Evolutionary conservation across 2,113 vertebrate species (phyloP).

Genomic region (Neolamprologus devosi): DNA sequence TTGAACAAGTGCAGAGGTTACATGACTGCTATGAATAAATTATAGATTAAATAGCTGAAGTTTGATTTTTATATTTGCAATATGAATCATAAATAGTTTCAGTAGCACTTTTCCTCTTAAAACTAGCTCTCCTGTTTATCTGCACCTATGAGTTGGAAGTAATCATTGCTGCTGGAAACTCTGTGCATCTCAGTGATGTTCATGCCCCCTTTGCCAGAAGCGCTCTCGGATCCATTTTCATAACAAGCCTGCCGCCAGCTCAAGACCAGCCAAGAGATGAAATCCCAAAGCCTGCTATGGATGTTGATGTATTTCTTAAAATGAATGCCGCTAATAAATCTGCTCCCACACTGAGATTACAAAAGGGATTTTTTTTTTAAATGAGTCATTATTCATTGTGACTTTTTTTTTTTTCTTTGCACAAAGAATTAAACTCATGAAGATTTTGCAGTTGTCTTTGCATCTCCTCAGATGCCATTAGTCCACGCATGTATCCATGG

Average conservation of each 20-base stretch:
- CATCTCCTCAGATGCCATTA: neutral
- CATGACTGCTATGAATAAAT: neutral
- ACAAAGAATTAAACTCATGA: conserved; percentile 3
- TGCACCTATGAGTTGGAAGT: conserved; percentile 18
- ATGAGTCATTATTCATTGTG: neutral
- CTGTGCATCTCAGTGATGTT: conserved; percentile 26
- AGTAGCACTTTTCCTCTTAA: neutral
- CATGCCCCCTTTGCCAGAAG: conserved; percentile 43
- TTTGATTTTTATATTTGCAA: neutral
- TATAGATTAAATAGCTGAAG: neutral
- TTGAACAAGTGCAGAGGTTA: neutral
- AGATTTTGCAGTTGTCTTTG: conserved; percentile 6
- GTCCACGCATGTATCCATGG: neutral
- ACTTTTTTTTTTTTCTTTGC: neutral
- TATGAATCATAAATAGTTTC: neutral
- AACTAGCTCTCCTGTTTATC: conserved; percentile 14
- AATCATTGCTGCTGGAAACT: conserved; percentile 27
- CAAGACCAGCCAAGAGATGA: conserved; percentile 23
- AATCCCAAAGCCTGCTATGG: conserved; percentile 26
- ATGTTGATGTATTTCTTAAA: conserved; percentile 33
- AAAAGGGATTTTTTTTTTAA: neutral
- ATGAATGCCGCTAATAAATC: conserved; percentile 12
- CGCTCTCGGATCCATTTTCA: conserved; percentile 46
- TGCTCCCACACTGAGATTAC: conserved; percentile 24
- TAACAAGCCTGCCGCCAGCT: conserved; percentile 16